A percentile compares a stretch with the other conserved stretches of the same genome.
phyloP scores from a whole-genome alignment of 92 coral and sea anemone species.

The Parazoanthus darwini region DNA sequence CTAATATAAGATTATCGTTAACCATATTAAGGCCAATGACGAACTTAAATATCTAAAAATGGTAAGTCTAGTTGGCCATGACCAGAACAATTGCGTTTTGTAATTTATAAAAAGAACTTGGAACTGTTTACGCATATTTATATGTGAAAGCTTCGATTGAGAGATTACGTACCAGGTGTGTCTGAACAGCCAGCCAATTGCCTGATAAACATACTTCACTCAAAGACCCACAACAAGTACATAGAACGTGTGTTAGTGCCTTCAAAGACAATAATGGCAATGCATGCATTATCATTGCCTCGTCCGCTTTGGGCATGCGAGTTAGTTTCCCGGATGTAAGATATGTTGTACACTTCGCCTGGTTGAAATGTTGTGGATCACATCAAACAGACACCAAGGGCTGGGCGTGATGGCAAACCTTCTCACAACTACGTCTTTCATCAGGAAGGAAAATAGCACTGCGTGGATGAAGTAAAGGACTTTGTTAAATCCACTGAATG shows the following conservation, averaged over 20 bases:
- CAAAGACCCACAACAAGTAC: slow-evolving; percentile 22
- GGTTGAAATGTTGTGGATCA: slow-evolving; percentile 38
- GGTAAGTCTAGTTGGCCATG: slow-evolving; percentile 21
- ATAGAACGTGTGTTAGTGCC: slow-evolving; percentile 32
- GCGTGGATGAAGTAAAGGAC: slow-evolving; percentile 27
- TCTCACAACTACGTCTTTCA: slow-evolving; percentile 11
- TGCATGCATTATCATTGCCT: slow-evolving; percentile 42
- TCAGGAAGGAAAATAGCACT: slow-evolving; percentile 29
- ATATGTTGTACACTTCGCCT: slow-evolving; percentile 39
- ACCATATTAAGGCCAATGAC: not conserved
- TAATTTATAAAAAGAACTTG: slow-evolving; percentile 37
- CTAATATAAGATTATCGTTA: slow-evolving; percentile 25
- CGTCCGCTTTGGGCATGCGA: slow-evolving; percentile 44
- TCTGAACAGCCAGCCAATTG: slow-evolving; percentile 36
- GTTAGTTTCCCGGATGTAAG: slow-evolving; percentile 49
- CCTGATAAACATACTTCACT: slow-evolving; percentile 24
- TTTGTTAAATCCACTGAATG: slow-evolving; percentile 16
- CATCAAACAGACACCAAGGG: slow-evolving; percentile 35
- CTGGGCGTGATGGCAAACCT: slow-evolving; percentile 45
- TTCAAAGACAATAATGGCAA: slow-evolving; percentile 27
- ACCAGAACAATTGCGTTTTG: slow-evolving; percentile 46
- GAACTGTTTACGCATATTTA: slow-evolving; percentile 6
- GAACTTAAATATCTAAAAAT: slow-evolving; percentile 9
- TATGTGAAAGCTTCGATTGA: not conserved
- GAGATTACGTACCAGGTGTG: not conserved